Conservation (phyloP, 2,888 invertebrate genomes). For the Oegoconia quadripuncta region DNA sequence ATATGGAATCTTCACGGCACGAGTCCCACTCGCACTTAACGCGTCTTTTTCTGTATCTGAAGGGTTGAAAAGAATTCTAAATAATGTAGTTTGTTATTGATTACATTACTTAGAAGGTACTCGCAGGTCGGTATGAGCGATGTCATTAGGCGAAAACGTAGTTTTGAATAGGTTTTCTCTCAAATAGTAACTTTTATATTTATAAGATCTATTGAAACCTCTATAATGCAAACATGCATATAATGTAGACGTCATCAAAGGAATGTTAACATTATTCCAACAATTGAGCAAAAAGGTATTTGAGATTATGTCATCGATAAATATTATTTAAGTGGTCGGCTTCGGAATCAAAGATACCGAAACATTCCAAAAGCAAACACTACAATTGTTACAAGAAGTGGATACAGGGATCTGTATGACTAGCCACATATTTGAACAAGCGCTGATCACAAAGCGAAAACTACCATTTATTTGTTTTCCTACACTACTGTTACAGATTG, state of each 20-base stretch:
- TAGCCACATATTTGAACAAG: conserved; percentile 43
- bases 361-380: conserved; percentile 55
- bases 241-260: conserved; percentile 19
- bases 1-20: too few relatives aligned
- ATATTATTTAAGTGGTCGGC: conserved; percentile 35
- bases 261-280: conserved; percentile 30
- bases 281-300: conserved; percentile 54
- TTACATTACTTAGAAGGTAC: too few relatives aligned
- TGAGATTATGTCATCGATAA: conserved; percentile 42
- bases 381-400: conserved; percentile 36
- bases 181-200: too few relatives aligned
- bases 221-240: background rate
- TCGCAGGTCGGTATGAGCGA: too few relatives aligned
- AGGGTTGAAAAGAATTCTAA: too few relatives aligned
- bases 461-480: conserved; percentile 51
- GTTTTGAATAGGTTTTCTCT: too few relatives aligned
- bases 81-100: too few relatives aligned
- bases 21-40: too few relatives aligned
- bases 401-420: conserved; percentile 20
- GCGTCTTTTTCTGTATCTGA: too few relatives aligned
- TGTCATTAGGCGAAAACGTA: too few relatives aligned
- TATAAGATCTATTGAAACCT: too few relatives aligned
- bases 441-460: conserved; percentile 52
- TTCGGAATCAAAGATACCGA: conserved; percentile 52
- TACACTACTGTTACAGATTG: conserved; percentile 45